A percentile compares a stretch with the other conserved stretches of the same genome.
phyloP scores from a whole-genome alignment of 2,797 vertebrate species.

The Gephyroberyx darwinii region DNA sequence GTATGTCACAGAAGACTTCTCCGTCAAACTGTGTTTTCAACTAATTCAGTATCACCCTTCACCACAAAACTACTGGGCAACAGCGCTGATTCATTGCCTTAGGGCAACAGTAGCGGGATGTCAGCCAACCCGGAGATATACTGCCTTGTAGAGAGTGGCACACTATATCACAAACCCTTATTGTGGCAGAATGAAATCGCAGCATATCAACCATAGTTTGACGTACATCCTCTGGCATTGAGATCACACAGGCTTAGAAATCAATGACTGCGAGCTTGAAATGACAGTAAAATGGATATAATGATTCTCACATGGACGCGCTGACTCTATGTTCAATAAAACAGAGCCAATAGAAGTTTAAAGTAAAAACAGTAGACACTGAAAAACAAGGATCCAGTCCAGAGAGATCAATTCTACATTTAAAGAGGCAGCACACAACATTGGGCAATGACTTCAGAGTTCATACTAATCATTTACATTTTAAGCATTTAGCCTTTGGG shows the following conservation, averaged over 20 bases:
- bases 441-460: too few species aligned
- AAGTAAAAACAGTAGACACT: not conserved
- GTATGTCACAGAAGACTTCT: constrained; percentile 45
- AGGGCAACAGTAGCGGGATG: constrained; percentile 51
- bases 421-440: not conserved
- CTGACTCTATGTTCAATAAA: not conserved
- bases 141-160: constrained; percentile 26
- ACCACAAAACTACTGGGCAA: constrained; percentile 17
- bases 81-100: constrained; percentile 31
- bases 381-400: not conserved
- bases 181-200: constrained; percentile 48
- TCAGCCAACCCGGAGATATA: constrained; percentile 55
- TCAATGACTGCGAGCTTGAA: constrained; percentile 4
- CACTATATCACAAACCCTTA: constrained; percentile 57
- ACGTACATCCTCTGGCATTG: constrained; percentile 44
- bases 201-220: constrained; percentile 13
- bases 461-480: too few species aligned
- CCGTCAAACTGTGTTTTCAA: constrained; percentile 55
- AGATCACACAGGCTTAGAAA: constrained; percentile 32
- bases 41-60: constrained; percentile 37
- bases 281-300: not conserved
- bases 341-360: not conserved
- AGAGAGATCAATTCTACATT: not conserved
- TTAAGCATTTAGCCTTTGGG: too few species aligned
- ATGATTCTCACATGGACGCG: not conserved